Percentiles rank a stretch among this genome's conserved stretches.
Evolutionary conservation across 2,888 invertebrate species (phyloP).

Genomic region (Lasioglossum zephyrum): DNA sequence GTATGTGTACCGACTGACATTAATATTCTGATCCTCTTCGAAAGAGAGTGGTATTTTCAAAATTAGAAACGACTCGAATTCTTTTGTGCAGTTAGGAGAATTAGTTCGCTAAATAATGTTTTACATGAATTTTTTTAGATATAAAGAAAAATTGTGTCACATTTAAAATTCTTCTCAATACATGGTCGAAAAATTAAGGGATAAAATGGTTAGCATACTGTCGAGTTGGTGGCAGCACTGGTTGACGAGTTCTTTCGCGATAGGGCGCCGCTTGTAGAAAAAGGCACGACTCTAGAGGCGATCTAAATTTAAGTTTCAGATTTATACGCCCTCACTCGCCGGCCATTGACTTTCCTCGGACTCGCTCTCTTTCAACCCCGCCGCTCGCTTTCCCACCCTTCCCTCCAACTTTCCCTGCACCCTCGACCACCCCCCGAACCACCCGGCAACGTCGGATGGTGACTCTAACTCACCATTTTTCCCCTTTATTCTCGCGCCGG

Average conservation of each 20-base stretch:
- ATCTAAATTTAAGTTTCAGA: slow-evolving; percentile 81
- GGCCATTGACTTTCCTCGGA: slow-evolving; percentile 76
- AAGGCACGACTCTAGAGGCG: slow-evolving; percentile 61
- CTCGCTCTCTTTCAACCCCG: slow-evolving; percentile 64
- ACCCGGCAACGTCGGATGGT: slow-evolving; percentile 18
- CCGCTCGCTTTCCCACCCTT: slow-evolving; percentile 28
- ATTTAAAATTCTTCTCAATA: too few relatives aligned
- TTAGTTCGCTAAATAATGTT: not conserved
- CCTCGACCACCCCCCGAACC: not conserved
- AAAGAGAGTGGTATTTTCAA: not conserved
- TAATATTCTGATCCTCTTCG: not conserved
- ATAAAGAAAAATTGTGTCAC: too few relatives aligned
- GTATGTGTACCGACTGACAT: too few relatives aligned
- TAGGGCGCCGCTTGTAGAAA: slow-evolving; percentile 42
- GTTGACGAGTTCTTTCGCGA: slow-evolving; percentile 20
- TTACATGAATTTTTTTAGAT: too few relatives aligned
- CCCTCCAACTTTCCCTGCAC: not conserved
- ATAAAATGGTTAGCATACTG: not conserved
- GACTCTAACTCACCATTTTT: slow-evolving; percentile 41
- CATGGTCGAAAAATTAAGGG: too few relatives aligned
- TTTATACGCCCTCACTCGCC: slow-evolving; percentile 76
- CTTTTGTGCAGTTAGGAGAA: not conserved
- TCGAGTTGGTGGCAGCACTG: slow-evolving; percentile 67
- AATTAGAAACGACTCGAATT: not conserved
- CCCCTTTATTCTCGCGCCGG: slow-evolving; percentile 48